Conservation (phyloP, 2,888 invertebrate genomes). For the Monoplex corrugatus region DNA sequence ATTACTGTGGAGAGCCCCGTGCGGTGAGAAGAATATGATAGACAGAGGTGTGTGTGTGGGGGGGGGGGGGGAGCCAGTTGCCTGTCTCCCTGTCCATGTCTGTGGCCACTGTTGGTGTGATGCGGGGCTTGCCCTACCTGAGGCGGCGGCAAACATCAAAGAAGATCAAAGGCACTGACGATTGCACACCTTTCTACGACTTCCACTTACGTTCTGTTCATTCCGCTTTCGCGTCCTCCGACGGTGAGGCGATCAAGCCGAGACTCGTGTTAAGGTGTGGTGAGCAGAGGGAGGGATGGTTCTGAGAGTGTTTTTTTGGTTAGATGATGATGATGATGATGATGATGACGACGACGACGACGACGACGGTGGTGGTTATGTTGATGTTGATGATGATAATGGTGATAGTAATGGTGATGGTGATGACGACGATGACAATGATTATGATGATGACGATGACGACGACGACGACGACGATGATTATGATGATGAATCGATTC, state of each 20-base stretch:
- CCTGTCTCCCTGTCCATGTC: not conserved
- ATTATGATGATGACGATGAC: not conserved
- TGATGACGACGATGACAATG: not conserved
- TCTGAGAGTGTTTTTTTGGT: not conserved
- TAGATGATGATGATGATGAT: not conserved
- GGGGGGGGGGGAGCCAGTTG: too few relatives aligned
- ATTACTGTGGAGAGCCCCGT: too few relatives aligned
- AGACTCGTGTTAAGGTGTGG: too few relatives aligned
- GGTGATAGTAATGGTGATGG: not conserved
- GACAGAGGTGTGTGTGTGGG: too few relatives aligned
- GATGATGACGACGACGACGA: not conserved
- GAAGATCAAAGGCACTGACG: slow-evolving; percentile 24
- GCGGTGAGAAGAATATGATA: too few relatives aligned
- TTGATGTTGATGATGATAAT: not conserved
- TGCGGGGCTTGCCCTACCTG: slow-evolving; percentile 39
- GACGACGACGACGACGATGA: too few relatives aligned
- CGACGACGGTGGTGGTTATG: too few relatives aligned
- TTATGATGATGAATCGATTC: too few relatives aligned
- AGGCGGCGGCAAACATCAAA: slow-evolving; percentile 24
- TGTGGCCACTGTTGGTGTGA: not conserved
- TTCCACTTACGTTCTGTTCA: not conserved
- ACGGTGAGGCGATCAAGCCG: too few relatives aligned
- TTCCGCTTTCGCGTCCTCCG: slow-evolving; percentile 11
- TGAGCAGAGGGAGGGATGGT: not conserved
- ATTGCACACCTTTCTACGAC: not conserved